These are phyloP conservation scores for Chloroclysta siterata DNA, from an alignment of 2,888 invertebrate genomes.

Conservation along the genomic window DNA sequence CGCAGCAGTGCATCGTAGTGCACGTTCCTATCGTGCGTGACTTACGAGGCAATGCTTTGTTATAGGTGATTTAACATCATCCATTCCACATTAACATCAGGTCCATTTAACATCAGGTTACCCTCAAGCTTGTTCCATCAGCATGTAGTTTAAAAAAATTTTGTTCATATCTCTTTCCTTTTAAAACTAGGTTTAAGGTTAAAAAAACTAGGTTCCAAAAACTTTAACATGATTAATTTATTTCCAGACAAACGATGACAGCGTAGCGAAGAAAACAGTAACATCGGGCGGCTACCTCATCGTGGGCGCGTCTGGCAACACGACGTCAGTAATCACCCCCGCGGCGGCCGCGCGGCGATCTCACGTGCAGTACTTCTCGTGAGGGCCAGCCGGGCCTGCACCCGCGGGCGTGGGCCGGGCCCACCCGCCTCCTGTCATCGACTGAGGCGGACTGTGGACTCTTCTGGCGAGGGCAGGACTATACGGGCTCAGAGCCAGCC, in stretches of 20 bases:
- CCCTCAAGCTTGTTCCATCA: too few species aligned
- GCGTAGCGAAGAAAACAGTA: constrained; percentile 70
- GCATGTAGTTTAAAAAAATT: too few species aligned
- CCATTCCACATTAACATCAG: too few species aligned
- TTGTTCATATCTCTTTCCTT: too few species aligned
- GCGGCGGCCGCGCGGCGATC: constrained; percentile 47
- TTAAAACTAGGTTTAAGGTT: too few species aligned
- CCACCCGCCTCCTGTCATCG: not conserved
- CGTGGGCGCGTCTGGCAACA: constrained; percentile 58
- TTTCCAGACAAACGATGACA: constrained; percentile 64
- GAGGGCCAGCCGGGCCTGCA: constrained; percentile 38
- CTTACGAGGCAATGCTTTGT: too few species aligned
- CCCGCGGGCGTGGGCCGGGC: not conserved
- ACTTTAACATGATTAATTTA: not conserved
- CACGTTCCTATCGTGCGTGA: too few species aligned
- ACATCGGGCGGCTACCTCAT: constrained; percentile 78
- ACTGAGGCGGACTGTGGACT: not conserved
- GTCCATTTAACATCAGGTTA: too few species aligned
- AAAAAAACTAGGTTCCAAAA: too few species aligned
- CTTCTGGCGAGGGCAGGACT: not conserved
- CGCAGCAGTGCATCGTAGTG: too few species aligned
- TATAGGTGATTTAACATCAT: too few species aligned
- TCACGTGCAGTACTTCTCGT: constrained; percentile 62
- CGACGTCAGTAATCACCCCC: constrained; percentile 51
- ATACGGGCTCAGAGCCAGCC: too few species aligned